A percentile compares a stretch with the other conserved stretches of the same genome.
Conservation (phyloP, 2,113 vertebrate genomes). For the Lasiurus cinereus region DNA sequence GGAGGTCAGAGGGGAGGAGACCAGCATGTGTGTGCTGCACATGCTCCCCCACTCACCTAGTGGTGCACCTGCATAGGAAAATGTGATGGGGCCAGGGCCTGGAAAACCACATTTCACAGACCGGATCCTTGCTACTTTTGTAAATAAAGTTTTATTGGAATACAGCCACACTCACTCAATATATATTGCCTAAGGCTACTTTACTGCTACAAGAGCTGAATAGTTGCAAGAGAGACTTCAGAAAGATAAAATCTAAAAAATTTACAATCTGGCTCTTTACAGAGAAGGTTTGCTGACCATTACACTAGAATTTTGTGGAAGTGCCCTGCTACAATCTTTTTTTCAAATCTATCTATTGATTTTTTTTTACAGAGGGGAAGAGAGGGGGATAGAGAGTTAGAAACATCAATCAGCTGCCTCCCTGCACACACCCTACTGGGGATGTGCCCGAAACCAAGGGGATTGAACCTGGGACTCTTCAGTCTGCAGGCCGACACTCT, state of each 20-base stretch:
- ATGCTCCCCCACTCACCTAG: neutral
- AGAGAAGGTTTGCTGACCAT: constrained; percentile 61
- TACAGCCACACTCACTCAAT: neutral
- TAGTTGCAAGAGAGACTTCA: neutral
- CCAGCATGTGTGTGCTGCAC: rapidly evolving
- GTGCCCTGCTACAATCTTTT: neutral
- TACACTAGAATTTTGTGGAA: neutral
- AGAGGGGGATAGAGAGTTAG: too few species aligned
- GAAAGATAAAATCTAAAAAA: constrained; percentile 65
- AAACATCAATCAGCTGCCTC: too few species aligned
- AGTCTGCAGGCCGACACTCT: too few species aligned
- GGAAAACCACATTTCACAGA: neutral
- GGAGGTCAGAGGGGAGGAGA: neutral
- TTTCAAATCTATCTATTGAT: too few species aligned
- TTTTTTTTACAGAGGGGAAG: too few species aligned
- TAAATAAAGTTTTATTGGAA: constrained; percentile 71
- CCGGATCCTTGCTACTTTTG: neutral
- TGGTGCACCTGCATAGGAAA: neutral
- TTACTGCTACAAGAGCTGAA: neutral
- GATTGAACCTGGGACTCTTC: too few species aligned
- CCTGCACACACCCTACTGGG: too few species aligned
- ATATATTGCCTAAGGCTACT: neutral
- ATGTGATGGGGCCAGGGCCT: rapidly evolving
- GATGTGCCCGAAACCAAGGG: too few species aligned
- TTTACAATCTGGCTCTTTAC: constrained; percentile 49